phyloP scores from a whole-genome alignment of 2,113 vertebrate genomes.

The Apus apus region DNA sequence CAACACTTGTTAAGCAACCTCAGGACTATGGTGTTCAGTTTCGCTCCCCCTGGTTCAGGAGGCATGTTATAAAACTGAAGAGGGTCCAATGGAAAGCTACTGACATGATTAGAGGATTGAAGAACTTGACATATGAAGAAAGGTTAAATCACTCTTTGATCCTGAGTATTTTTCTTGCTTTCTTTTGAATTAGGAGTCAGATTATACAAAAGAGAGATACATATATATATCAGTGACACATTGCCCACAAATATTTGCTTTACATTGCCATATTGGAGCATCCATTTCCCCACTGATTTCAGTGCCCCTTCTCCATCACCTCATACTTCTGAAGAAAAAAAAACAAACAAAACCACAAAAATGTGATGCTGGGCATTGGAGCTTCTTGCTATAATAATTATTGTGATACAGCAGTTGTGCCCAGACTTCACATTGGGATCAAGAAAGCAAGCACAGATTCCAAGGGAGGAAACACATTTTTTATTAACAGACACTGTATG shows the following conservation, averaged over 20 bases:
- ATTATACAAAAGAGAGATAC: neutral
- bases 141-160: neutral
- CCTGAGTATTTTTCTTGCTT: neutral
- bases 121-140: neutral
- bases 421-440: neutral
- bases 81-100: neutral
- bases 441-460: neutral
- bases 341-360: too few relatives aligned
- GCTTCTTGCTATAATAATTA: neutral
- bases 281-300: neutral
- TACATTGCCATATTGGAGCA: neutral
- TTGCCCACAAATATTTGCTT: neutral
- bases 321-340: neutral
- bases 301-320: neutral
- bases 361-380: neutral
- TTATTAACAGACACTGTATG: neutral
- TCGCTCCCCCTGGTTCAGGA: neutral
- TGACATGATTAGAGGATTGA: neutral
- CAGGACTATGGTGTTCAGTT: neutral
- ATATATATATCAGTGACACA: neutral
- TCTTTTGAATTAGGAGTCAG: neutral
- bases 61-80: neutral
- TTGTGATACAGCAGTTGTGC: neutral
- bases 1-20: neutral
- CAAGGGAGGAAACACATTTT: neutral